Base-by-base conservation (phyloP, 1,140 invertebrate genomes). In the Agrilus planipennis region DNA sequence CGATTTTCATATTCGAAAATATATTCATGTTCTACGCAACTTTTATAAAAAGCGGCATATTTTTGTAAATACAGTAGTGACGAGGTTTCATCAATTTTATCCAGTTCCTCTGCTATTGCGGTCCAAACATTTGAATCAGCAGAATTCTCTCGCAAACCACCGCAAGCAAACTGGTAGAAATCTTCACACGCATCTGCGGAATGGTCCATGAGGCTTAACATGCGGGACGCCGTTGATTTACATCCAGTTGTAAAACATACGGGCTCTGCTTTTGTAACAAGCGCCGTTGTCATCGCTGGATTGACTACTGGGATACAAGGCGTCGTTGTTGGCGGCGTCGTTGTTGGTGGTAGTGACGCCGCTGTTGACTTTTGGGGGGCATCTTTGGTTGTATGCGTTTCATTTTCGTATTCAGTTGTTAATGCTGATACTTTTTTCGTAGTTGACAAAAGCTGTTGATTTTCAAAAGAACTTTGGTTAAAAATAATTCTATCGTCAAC, bases 101-200 rank as follows among this genome's bases (percentile, higher is more conserved):
- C 6, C 12, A 29, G 18, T 38, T 38, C 22, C 17, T 16, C 25
- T 6, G 12, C 25, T 38, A 38, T 14, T 12, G 12, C 28, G 5
- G 5, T 15, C 22, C 21, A 38, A 3, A 25, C 17, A 17, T 38
- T 25, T 5, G 34, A 18, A 25, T 44, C 23, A 12, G 11, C 21
- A 28, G 27, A 19, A 32, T 29, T 17, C 2, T 12, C 19, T n/a
- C 32, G 19, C 28, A 32, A 28, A 21, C 44, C 34, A 3, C 78
- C 76, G 46, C 77, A 81, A 2, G 77, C 68, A 46, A 76, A 79
- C 16, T 66, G 42, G 50, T 84, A 86, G 55, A 86, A 88, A 53
- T 87, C 77, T 19, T 80, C 67, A 46, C 84, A 88, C 0, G 83
- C 81, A 50, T 77, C 61, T 1, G 74, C 68, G 0, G 39, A 61